Base-by-base conservation (phyloP, 2,888 invertebrate genomes). In the Phorcus lineatus region DNA sequence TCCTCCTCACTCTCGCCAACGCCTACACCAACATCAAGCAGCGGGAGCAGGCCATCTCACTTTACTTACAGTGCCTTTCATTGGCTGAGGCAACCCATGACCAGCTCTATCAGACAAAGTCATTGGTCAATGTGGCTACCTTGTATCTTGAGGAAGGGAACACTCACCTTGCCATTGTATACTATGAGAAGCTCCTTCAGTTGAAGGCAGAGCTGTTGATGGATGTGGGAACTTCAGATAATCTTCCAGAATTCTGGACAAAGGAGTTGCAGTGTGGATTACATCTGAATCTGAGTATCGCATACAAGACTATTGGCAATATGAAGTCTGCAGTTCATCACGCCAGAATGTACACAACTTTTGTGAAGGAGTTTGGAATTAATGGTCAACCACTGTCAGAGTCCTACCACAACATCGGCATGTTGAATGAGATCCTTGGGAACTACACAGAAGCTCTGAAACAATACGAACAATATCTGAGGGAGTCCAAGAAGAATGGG, bases 61-160 rank as follows among this genome's bases (percentile, higher is more conserved):
- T 90, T 11, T 92, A 91, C 81, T 88, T 91, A 85, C 91, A 92
- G 75, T 92, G 91, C 80, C 83, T 90, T 9, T 70, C 86, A 6
- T 86, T 89, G 31, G 92, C 92, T 17, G 83, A 90, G n/a, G 87
- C 91, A 1, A 88, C 91, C 1, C 91, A 92, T 81, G 92, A 92
- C 79, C 85, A 89, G 83, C 85, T 89, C 11, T 91, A 92, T 78
- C 91, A 92, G 83, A 91, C 91, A 7, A 92, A 92, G 81, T 85
- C 91, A 6, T 84, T 92, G 36, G 92, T 92, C 9, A 92, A 89
- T 79, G 89, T 92, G 40, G 92, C 92, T 19, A 91, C 91, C 6
- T 83, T 92, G n/a, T 89, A 90, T 84, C 84, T 91, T 19, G 90
- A 91, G 62, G 83, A 84, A 28, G 87, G 87, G 6, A 88, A 92